Base-by-base conservation (phyloP, 2,113 vertebrate genomes). In the Protobothrops flavoviridis region DNA sequence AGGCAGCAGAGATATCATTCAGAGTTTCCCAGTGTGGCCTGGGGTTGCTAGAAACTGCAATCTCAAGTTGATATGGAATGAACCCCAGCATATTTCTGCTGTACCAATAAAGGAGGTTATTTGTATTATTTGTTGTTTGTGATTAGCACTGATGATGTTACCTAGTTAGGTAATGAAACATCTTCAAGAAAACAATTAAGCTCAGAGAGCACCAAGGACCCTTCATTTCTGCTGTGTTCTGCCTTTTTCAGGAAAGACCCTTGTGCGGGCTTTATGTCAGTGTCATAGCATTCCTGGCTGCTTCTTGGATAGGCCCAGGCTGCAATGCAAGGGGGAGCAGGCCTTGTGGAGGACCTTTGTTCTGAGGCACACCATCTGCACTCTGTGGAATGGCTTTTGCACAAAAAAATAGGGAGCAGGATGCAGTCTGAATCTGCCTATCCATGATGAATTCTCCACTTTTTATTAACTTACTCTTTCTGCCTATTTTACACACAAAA, bases 401-500 rank as follows among this genome's bases (percentile, higher is more conserved):
- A 55, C 6, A 43, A 74, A 81, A 33, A 43, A 81, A 81, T 21
- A 39, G 33, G 74, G 15, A 74, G 23, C 17, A 81, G 74, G 17
- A 43, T 43, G 20, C 74, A 81, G 74, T 33, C 33, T 17, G 33
- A 81, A 55, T 29, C 8, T 43, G 69, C 59, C 10, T 43, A 29
- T 45, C 48, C 1, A 4, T 50, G 15, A 86, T 43, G 45, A 50
- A 93, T 33, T 50, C 55, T 64, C 29, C 50, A 69, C 56, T 90
- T 85, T 89, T 89, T 61, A 91, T 89, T 57, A 85, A 53, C 55
- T 39, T 39, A 81, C 48, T 10, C 24, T 85, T 93, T 95, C 87
- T 91, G 89, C 94, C 81, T 90, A 56, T 93, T 91, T 95, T 43
- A 33, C 92, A 12, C 85, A 90, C 96, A 94, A 94, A 94, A 94